phyloP scores from a whole-genome alignment of 2,113 vertebrate genomes.

The Meles meles region DNA sequence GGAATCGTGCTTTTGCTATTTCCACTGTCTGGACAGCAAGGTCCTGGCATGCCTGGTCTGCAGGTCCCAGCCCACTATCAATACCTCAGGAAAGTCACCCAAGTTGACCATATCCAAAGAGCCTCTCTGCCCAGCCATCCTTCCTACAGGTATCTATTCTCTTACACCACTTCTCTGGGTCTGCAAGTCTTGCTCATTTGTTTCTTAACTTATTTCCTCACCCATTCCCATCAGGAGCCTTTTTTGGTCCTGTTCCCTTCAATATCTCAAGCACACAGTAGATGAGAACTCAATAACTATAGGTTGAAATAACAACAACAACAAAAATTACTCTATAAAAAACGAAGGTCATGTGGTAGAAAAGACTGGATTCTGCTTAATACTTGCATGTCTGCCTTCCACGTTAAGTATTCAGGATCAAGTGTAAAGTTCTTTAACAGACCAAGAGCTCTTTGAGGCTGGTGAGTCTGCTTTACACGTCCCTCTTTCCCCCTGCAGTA shows the following conservation, averaged over 20 bases:
- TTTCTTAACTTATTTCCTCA: background rate
- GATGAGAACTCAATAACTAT: background rate
- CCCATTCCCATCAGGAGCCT: background rate
- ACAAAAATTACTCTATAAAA: background rate
- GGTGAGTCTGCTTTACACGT: rapidly evolving
- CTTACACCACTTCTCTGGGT: background rate
- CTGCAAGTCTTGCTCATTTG: background rate
- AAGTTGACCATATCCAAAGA: too few relatives aligned
- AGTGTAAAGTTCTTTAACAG: background rate
- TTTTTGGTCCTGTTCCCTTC: background rate
- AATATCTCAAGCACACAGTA: background rate
- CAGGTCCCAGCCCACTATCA: background rate
- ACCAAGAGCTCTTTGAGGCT: background rate
- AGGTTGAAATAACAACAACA: background rate
- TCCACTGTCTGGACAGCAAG: background rate
- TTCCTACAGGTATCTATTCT: background rate
- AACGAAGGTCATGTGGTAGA: background rate
- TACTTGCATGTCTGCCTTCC: background rate
- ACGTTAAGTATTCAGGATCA: background rate
- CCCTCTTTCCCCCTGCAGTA: background rate
- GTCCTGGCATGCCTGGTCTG: background rate
- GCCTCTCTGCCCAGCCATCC: rapidly evolving
- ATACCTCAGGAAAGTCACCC: background rate
- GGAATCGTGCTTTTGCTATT: background rate
- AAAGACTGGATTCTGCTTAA: background rate